Base-by-base conservation (phyloP, 2,797 vertebrate genomes). In the Sebastes iracundus region DNA sequence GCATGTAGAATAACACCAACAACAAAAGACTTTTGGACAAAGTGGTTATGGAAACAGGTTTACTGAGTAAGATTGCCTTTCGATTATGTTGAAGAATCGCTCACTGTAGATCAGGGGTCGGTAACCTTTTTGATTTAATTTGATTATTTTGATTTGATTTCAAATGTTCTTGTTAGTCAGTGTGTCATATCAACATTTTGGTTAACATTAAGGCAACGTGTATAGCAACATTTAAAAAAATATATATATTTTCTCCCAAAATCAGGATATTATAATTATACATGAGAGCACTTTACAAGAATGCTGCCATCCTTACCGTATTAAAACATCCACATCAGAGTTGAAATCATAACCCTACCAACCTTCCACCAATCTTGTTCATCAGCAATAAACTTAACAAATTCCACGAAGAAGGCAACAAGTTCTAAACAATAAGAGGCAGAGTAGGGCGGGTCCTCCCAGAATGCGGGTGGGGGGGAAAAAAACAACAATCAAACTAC, bases 141-240 rank as follows among this genome's bases (percentile, higher is more conserved):
- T 25, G 25, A 25, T 25, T 25, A 25, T 25, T 25, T 25, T 25
- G 25, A 25, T 25, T 25, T 25, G 25, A 25, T 25, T 25, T 25
- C 3, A 46, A 1, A 49, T 49, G 7, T 0, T 49, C 18, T n/a
- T n/a, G 49, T n/a, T 52, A n/a, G n/a, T 20, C 42, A 20, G 18
- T 49, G 46, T 49, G 3, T 49, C 1, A 46, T 0, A 46, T 46
- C 46, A 49, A 49, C 46, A 49, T 20, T 49, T 8, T 1, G 0
- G 2, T 49, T 49, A 20, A 49, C 18, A 49, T 49, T 49, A 20
- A 25, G 22, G 22, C 53, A 56, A 56, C 11, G 0, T 58, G 56
- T 25, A 56, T 23, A 56, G 53, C 53, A 55, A 23, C 53, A 55
- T 12, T 28, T 58, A 4, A 46, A 46, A 35, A 32, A 9, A 25